Evolutionary conservation across 2,113 vertebrate species (phyloP).

Genomic region (Lontra canadensis): DNA sequence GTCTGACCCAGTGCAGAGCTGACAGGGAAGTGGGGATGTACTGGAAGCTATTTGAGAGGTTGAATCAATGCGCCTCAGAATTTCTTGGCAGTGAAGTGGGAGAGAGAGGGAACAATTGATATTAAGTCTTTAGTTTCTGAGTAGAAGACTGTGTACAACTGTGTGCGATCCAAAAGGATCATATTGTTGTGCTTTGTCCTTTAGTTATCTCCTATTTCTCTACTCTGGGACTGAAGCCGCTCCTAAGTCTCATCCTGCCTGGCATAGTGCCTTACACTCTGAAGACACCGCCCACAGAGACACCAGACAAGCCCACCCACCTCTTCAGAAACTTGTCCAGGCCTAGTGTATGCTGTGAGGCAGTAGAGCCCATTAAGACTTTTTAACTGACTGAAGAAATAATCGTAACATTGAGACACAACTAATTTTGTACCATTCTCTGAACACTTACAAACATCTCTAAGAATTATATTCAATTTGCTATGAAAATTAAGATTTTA

Average conservation of each 20-base stretch:
- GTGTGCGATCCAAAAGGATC: not conserved
- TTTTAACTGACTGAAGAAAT: not conserved
- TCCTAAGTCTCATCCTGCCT: not conserved
- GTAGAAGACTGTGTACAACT: not conserved
- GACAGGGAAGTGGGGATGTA: not conserved
- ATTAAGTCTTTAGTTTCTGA: not conserved
- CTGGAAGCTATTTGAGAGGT: not conserved
- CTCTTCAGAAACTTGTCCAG: not conserved
- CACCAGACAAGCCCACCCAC: not conserved
- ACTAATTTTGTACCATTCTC: slow-evolving; percentile 25
- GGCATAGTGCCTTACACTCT: not conserved
- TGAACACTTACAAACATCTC: slow-evolving; percentile 7
- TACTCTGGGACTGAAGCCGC: not conserved
- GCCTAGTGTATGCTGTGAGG: not conserved
- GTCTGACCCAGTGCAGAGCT: not conserved
- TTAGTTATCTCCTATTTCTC: not conserved
- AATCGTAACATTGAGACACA: not conserved
- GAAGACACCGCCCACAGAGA: not conserved
- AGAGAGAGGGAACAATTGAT: not conserved
- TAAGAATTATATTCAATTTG: not conserved
- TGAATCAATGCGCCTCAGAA: not conserved
- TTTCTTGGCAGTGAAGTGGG: not conserved
- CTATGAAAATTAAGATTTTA: not conserved
- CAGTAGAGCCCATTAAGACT: not conserved
- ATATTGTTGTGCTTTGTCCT: not conserved